Base-by-base conservation (phyloP, 2,113 vertebrate genomes). In the Apeltes quadracus region DNA sequence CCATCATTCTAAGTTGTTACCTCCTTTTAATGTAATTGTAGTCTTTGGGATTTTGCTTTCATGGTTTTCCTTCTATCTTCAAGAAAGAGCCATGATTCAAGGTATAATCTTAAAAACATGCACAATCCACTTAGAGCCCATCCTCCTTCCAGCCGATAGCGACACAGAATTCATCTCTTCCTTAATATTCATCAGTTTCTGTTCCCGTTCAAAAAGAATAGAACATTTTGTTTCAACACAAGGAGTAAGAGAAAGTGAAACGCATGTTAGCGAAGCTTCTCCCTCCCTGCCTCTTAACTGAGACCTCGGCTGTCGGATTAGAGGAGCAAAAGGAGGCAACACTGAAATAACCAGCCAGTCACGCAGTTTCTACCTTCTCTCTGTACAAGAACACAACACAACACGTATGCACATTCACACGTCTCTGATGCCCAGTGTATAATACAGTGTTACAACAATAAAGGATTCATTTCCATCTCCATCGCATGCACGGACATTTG, bases 321-420 rank as follows among this genome's bases (percentile, higher is more conserved):
- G 43, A 70, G 27, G 43, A 71, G 23, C 27, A 51, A 67, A 68
- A 61, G 22, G 41, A 70, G 61, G n/a, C 41, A 85, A 69, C 34
- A 25, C 27, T 74, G 77, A 81, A n/a, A 75, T 71, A 81, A 79
- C 82, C 76, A 73, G 61, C 68, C 71, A 66, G 76, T 79, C 70
- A 79, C 57, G 56, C 61, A 0, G 7, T 56, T 72, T 57, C 74
- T 10, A 57, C 61, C 34, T 38, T 23, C 64, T 58, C 63, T 56
- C 15, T 79, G 57, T 53, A 36, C n/a, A n/a, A n/a, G n/a, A n/a
- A n/a, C 48, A 25, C 16, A 50, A 62, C 14, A 51, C 22, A 66
- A 39, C 55, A 32, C 46, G 6, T 59, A 61, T 22, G n/a, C 44
- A 23, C 10, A 62, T n/a, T n/a, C n/a, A 2, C 20, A 39, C 15